A percentile compares a stretch with the other conserved stretches of the same genome.
Evolutionary conservation across 2,113 vertebrate genomes (phyloP).

Genomic region (Heterotilapia buettikoferi): DNA sequence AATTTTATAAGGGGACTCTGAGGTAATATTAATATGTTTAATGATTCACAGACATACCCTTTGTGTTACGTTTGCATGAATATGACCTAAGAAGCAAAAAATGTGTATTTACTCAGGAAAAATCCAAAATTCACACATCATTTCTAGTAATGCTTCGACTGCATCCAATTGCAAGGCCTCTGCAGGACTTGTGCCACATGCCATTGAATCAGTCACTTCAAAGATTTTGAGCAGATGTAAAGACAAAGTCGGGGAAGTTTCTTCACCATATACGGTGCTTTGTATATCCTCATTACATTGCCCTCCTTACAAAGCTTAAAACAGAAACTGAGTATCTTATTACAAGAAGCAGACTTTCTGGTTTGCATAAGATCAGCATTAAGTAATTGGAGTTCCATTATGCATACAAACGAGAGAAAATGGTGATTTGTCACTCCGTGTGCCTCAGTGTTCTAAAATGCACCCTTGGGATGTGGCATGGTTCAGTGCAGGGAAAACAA

Average conservation of each 20-base stretch:
- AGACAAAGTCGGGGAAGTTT: not conserved
- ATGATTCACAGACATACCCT: not conserved
- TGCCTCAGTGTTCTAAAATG: constrained; percentile 61
- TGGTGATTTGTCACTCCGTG: constrained; percentile 67
- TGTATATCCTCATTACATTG: not conserved
- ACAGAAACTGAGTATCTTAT: constrained; percentile 2
- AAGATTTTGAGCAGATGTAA: not conserved
- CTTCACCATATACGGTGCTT: not conserved
- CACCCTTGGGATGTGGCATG: constrained; percentile 59
- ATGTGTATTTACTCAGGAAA: not conserved
- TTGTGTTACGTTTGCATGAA: not conserved
- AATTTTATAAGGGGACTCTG: constrained; percentile 6
- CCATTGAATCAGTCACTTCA: not conserved
- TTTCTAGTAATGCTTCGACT: not conserved
- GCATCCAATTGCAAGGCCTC: not conserved
- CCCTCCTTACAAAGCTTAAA: constrained; percentile 1
- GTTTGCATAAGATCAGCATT: constrained; percentile 57
- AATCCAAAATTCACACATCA: not conserved
- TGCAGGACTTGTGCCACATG: not conserved
- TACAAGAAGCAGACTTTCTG: constrained; percentile 13
- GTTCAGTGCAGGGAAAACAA: constrained; percentile 59
- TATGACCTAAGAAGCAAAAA: not conserved
- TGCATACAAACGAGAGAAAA: constrained; percentile 66
- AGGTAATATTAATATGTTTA: not conserved
- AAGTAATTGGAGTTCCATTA: constrained; percentile 62